These are phyloP conservation scores for Porites lutea DNA, from an alignment of 64 coral and sea anemone genomes.

Conservation along the genomic window DNA sequence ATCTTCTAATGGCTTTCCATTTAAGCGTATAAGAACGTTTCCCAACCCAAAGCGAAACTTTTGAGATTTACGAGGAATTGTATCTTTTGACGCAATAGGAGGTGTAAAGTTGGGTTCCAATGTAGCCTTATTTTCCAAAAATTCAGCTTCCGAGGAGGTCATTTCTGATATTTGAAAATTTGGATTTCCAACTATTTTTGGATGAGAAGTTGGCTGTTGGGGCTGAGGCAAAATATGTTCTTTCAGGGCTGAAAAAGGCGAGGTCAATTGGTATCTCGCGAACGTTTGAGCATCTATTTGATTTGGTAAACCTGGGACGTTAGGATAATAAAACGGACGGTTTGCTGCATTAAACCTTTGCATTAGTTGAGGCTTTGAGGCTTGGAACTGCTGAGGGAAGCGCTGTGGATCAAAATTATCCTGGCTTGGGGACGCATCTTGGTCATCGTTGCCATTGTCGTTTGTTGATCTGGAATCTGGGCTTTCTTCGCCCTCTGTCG, in stretches of 20 bases:
- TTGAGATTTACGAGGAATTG: constrained; percentile 66
- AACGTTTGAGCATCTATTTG: constrained; percentile 43
- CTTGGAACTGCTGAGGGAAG: not conserved
- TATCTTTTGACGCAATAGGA: constrained; percentile 78
- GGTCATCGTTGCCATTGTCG: constrained; percentile 3
- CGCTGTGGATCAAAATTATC: not conserved
- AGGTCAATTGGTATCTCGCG: constrained; percentile 69
- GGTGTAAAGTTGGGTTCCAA: constrained; percentile 57
- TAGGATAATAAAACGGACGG: not conserved
- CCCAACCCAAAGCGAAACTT: constrained; percentile 34
- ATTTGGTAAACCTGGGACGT: not conserved
- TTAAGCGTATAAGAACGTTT: constrained; percentile 79
- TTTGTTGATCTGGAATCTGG: constrained; percentile 4
- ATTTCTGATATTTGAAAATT: constrained; percentile 67
- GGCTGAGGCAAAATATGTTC: constrained; percentile 44
- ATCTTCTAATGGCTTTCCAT: constrained; percentile 84
- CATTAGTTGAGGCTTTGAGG: not conserved
- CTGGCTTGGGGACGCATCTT: not conserved
- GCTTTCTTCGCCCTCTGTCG: not conserved
- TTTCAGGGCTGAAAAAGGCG: constrained; percentile 46
- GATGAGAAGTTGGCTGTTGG: not conserved
- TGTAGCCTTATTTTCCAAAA: constrained; percentile 66
- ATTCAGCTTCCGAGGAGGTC: constrained; percentile 67
- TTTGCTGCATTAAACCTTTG: not conserved
- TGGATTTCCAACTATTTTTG: constrained; percentile 5